These are phyloP conservation scores for Cotesia vestalis DNA, from an alignment of 1,140 invertebrate genomes.

Conservation along the genomic window DNA sequence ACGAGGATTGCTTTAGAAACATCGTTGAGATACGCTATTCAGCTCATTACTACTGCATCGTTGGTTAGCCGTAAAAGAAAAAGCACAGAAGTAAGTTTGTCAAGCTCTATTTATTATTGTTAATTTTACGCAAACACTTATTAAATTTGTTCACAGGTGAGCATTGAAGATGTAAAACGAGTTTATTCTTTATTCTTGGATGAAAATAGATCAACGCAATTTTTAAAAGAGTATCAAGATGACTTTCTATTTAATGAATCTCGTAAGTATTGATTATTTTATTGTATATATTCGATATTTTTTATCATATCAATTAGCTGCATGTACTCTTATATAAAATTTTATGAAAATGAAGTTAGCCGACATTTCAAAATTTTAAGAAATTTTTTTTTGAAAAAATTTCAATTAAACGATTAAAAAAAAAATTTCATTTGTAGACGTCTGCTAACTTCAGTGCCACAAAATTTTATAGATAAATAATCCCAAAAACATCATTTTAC, in stretches of 20 bases:
- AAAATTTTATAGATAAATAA: too few species aligned
- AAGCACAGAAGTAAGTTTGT: constrained; percentile 75
- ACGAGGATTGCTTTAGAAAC: constrained; percentile 93
- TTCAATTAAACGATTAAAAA: too few species aligned
- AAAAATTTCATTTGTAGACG: too few species aligned
- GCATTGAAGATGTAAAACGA: constrained; percentile 91
- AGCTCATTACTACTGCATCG: constrained; percentile 95
- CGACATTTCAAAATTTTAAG: too few species aligned
- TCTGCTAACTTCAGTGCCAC: too few species aligned
- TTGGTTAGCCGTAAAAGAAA: constrained; percentile 87
- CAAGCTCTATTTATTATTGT: not conserved
- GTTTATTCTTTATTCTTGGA: constrained; percentile 79
- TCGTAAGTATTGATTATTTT: constrained; percentile 47
- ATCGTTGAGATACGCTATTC: constrained; percentile 96
- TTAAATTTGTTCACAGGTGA: constrained; percentile 66
- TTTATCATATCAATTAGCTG: not conserved
- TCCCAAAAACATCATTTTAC: too few species aligned
- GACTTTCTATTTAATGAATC: constrained; percentile 92
- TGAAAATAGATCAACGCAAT: constrained; percentile 90
- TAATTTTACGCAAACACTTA: not conserved
- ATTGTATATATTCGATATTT: not conserved
- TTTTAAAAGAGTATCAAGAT: constrained; percentile 94
- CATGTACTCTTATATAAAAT: too few species aligned
- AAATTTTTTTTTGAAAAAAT: too few species aligned
- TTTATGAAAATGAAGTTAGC: too few species aligned